Percentiles rank a stretch among this genome's conserved stretches.
Conservation (phyloP, 2,888 invertebrate species). For the Hyppa rectilinea region DNA sequence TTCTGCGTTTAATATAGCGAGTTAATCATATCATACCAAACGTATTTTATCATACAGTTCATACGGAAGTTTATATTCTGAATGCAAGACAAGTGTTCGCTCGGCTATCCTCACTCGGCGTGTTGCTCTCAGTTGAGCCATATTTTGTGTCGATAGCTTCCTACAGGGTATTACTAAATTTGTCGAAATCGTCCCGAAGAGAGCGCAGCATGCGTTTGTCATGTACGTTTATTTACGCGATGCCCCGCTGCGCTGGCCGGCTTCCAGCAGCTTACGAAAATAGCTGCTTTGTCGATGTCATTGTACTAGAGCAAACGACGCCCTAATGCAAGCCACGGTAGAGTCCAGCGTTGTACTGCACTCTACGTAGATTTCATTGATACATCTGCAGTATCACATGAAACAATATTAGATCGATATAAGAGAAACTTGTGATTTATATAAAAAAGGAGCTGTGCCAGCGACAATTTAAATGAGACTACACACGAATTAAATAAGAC, state of each 20-base stretch:
- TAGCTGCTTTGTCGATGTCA: slow-evolving; percentile 88
- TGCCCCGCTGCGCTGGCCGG: slow-evolving; percentile 83
- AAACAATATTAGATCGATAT: slow-evolving; percentile 2
- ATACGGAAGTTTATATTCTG: slow-evolving; percentile 22
- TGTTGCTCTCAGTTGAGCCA: slow-evolving; percentile 37
- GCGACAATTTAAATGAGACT: slow-evolving; percentile 28
- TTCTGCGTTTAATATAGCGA: slow-evolving; percentile 34
- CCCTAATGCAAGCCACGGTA: slow-evolving; percentile 71
- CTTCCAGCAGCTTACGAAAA: slow-evolving; percentile 87
- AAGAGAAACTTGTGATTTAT: not conserved
- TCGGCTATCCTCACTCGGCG: slow-evolving; percentile 19
- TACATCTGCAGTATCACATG: slow-evolving; percentile 46
- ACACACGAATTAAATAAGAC: slow-evolving; percentile 36
- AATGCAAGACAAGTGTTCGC: slow-evolving; percentile 12
- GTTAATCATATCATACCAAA: slow-evolving; percentile 8
- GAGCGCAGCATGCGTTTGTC: slow-evolving; percentile 80
- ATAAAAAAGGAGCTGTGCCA: no score
- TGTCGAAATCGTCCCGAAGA: slow-evolving; percentile 78
- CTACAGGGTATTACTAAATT: slow-evolving; percentile 80
- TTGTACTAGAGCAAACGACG: slow-evolving; percentile 85
- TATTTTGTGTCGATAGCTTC: slow-evolving; percentile 69
- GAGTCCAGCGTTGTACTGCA: slow-evolving; percentile 64
- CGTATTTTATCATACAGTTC: not conserved
- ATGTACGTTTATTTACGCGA: slow-evolving; percentile 87
- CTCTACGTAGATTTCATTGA: slow-evolving; percentile 60